phyloP scores from a whole-genome alignment of 1,140 invertebrate genomes.

The Subanguina moxae region DNA sequence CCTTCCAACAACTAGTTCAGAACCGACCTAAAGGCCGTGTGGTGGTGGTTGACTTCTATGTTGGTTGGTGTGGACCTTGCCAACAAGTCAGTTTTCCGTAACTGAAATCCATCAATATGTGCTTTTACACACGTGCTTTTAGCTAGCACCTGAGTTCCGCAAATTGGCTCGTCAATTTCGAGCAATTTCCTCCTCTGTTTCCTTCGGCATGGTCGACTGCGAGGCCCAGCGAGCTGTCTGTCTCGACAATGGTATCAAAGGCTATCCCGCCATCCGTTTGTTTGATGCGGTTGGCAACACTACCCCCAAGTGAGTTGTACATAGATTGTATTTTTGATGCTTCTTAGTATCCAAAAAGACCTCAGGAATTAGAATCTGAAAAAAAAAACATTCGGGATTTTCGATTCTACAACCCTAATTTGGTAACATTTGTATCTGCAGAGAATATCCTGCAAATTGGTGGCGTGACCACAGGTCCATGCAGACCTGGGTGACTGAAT shows the following conservation, averaged over 20 bases:
- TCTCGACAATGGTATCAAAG: constrained; percentile 64
- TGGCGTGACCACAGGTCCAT: constrained; percentile 56
- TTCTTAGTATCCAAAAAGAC: not conserved
- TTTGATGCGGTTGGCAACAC: constrained; percentile 63
- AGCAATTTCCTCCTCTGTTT: constrained; percentile 61
- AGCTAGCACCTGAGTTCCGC: constrained; percentile 54
- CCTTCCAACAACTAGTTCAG: constrained; percentile 65
- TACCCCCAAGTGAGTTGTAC: constrained; percentile 20
- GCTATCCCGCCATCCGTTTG: constrained; percentile 71
- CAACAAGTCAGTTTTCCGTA: constrained; percentile 61
- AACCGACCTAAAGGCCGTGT: constrained; percentile 63
- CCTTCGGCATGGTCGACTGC: constrained; percentile 72
- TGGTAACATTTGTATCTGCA: constrained; percentile 20
- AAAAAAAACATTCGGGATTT: not conserved
- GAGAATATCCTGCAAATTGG: constrained; percentile 57
- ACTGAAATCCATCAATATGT: constrained; percentile 7
- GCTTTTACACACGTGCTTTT: no score
- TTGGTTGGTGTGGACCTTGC: constrained; percentile 71
- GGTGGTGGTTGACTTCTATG: constrained; percentile 71
- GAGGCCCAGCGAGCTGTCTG: constrained; percentile 66
- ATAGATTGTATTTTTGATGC: constrained; percentile 10
- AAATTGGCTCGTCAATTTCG: constrained; percentile 40
- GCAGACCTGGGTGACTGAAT: constrained; percentile 46
- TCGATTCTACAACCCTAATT: not conserved
- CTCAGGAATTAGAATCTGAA: not conserved